These are phyloP conservation scores for Amphiprion percula DNA, from an alignment of 2,113 vertebrate species.

Conservation along the genomic window DNA sequence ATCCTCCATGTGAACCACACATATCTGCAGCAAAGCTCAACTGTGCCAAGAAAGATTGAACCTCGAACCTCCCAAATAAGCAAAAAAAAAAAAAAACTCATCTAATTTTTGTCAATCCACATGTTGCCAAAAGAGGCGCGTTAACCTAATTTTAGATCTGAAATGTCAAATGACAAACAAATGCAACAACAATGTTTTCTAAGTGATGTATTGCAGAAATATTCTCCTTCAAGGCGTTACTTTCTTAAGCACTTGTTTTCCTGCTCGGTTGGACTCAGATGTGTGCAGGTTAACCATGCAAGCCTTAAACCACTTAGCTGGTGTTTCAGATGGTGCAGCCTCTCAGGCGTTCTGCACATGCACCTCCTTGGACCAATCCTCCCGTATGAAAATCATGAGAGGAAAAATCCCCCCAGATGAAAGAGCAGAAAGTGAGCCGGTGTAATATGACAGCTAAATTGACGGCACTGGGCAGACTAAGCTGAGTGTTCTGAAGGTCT, in stretches of 20 bases:
- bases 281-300: conserved; percentile 57
- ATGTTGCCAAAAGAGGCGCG: too few species aligned
- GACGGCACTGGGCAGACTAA: conserved; percentile 63
- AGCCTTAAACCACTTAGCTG: conserved; percentile 66
- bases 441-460: conserved; percentile 78
- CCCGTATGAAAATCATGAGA: conserved; percentile 69
- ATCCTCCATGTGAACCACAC: conserved; percentile 49
- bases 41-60: conserved; percentile 17
- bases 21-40: conserved; percentile 48
- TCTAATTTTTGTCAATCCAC: too few species aligned
- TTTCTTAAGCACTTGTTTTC: conserved; percentile 24
- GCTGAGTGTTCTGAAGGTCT: conserved; percentile 71
- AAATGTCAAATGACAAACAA: too few species aligned
- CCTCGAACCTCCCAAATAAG: conserved; percentile 10
- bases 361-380: conserved; percentile 62
- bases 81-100: too few species aligned
- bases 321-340: conserved; percentile 57
- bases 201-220: conserved; percentile 17
- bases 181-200: background rate
- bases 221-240: conserved; percentile 45
- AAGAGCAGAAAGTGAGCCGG: conserved; percentile 69
- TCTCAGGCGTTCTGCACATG: conserved; percentile 44
- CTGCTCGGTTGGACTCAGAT: conserved; percentile 34
- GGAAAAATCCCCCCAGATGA: conserved; percentile 75
- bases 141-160: too few species aligned